Base-by-base conservation (phyloP, 2,113 vertebrate genomes). In the Copsychus sechellarum region DNA sequence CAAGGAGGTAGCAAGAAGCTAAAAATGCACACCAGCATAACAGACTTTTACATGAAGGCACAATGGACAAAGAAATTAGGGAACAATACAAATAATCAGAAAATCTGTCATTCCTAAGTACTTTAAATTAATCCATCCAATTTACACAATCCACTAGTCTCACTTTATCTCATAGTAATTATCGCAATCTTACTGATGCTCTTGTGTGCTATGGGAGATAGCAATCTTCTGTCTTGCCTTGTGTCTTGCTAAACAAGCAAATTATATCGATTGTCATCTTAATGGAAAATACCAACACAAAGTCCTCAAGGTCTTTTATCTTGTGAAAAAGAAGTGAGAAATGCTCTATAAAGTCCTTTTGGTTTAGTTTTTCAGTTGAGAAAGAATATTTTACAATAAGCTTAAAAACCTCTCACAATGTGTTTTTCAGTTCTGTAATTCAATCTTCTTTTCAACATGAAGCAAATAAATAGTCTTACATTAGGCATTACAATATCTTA, bases 181-280 rank as follows among this genome's bases (percentile, higher is more conserved):
- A 93, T 56, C 67, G 57, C 82, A 94, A 34, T 76, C 38, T 92
- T 69, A 34, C 29, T 71, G 65, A 47, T 72, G 47, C 17, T 73
- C 31, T 71, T 62, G 25, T 60, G 10, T 89, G 69, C 40, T 40
- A 48, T 7, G 43, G 48, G 50, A 79, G 94, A 95, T 47, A 33
- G 19, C 53, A 86, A 14, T 73, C 36, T 7, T 38, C 78, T 34
- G n/a, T 62, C 43, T 92, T 53, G 34, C 60, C 56, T 72, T 42
- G 78, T 92, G 70, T 57, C 57, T 85, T 38, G 29, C 60, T 88
- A 91, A 93, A 88, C 93, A 95, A 93, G 42, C 53, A 96, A 95
- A 64, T 81, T 93, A 31, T 64, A 95, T 85, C 0, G 13, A 91
- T 85, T 93, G 26, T 47, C 9, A 4, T 93, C 85, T 96, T 84